Percentiles rank a stretch among this genome's conserved stretches.
Conservation (phyloP, 2,888 invertebrate species). For the Aleiodes leptofemur region DNA sequence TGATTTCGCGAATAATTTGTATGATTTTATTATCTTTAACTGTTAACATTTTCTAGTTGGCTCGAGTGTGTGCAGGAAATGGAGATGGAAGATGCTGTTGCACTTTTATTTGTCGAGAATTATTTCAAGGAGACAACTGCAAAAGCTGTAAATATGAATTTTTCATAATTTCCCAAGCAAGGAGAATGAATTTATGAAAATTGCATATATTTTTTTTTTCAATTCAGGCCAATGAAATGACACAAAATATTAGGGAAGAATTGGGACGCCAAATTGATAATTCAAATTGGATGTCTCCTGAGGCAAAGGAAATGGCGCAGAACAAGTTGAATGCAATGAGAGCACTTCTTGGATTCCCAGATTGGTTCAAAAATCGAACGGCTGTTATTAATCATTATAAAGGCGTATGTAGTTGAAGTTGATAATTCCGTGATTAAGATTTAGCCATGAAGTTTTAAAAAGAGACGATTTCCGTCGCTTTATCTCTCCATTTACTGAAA, state of each 20-base stretch:
- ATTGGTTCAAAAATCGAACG: slow-evolving; percentile 76
- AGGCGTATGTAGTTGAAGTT: slow-evolving; percentile 67
- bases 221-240: too few species aligned
- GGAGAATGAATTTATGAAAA: too few species aligned
- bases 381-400: slow-evolving; percentile 77
- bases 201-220: too few species aligned
- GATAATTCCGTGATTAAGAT: too few species aligned
- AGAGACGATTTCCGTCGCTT: too few species aligned
- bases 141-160: slow-evolving; percentile 35
- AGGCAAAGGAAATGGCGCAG: too few species aligned
- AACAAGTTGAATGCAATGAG: slow-evolving; percentile 66
- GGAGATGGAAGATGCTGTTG: slow-evolving; percentile 47
- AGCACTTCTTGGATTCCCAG: slow-evolving; percentile 78
- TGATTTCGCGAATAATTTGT: neutral
- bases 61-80: slow-evolving; percentile 46
- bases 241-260: too few species aligned
- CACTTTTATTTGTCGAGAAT: slow-evolving; percentile 45
- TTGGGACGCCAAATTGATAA: too few species aligned
- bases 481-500: too few species aligned
- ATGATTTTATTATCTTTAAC: neutral
- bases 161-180: too few species aligned
- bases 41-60: slow-evolving; percentile 40
- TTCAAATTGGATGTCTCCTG: too few species aligned
- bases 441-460: too few species aligned
- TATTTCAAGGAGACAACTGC: slow-evolving; percentile 45